phyloP scores from a whole-genome alignment of 1,140 invertebrate species.

The Anastatus disparis region DNA sequence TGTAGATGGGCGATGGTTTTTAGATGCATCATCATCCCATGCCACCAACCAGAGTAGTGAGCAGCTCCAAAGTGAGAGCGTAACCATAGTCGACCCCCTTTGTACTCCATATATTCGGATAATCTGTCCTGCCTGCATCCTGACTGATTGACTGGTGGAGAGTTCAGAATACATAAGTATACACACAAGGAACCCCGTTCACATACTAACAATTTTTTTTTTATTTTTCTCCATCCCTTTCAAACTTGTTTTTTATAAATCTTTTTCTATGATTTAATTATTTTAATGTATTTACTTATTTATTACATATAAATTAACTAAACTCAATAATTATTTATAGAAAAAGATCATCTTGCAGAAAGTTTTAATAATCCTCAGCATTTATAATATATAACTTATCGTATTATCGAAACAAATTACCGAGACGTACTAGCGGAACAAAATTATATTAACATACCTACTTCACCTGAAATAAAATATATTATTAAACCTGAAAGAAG shows the following conservation, averaged over 20 bases:
- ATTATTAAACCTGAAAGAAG: slow-evolving; percentile 61
- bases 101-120: slow-evolving; percentile 64
- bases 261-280: slow-evolving; percentile 30
- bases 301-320: no score
- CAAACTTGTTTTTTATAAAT: slow-evolving; percentile 42
- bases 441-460: slow-evolving; percentile 67
- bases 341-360: slow-evolving; percentile 30
- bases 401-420: slow-evolving; percentile 42
- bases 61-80: slow-evolving; percentile 60
- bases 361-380: slow-evolving; percentile 20
- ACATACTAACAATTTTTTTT: slow-evolving; percentile 61
- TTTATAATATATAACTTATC: slow-evolving; percentile 26
- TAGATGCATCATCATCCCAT: slow-evolving; percentile 61
- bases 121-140: slow-evolving; percentile 68
- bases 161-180: slow-evolving; percentile 68
- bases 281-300: no score
- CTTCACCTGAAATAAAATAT: slow-evolving; percentile 60
- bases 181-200: slow-evolving; percentile 60
- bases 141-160: slow-evolving; percentile 66
- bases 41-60: slow-evolving; percentile 63
- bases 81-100: slow-evolving; percentile 53
- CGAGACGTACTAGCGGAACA: slow-evolving; percentile 60
- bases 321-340: slow-evolving; percentile 19
- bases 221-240: slow-evolving; percentile 52
- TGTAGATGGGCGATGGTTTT: slow-evolving; percentile 65